Evolutionary conservation across 2,888 invertebrate species (phyloP), one percentile per base, ranked within the genome.

Genomic region (Archips xylosteana): DNA sequence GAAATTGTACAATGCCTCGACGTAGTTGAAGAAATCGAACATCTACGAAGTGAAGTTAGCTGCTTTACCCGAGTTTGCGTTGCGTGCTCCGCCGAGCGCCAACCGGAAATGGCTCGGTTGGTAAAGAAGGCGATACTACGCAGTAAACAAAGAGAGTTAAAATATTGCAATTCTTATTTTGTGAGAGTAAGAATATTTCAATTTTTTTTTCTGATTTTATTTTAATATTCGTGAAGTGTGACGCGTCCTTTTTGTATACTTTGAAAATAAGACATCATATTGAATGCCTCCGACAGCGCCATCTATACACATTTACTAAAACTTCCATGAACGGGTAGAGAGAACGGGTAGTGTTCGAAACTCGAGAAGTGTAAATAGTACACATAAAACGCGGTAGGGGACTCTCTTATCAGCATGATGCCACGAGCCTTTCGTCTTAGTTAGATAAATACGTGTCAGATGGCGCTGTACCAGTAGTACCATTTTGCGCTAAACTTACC

Each of bases 11-110:
- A 92, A 73, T 92, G 91, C 91, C 92, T 92, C 92, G 87, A 91
- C 90, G 92, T 89, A 90, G 89, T 87, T 89, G 84, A 88, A 90
- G 84, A 92, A 90, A 94, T 94, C 94, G 94, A 94, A 92, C 92
- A 92, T 93, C 87, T 91, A 91, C 84, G 79, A 84, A 89, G 87
- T 92, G 94, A 94, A 94, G 94, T 91, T 91, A 81, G 92, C 82
- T 78, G 76, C 86, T 86, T 75, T 80, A 83, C 78, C 79, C 83
- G 84, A 86, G 85, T 88, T 90, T 87, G 90, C 88, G 54, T 23
- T 89, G 90, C 88, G 91, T 91, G 91, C 92, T 89, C 89, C 86
- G 89, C 79, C 83, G 85, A 91, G 92, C 91, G 92, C 88, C 86
- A 92, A 93, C 89, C 93, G 94, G 93, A 94, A 91, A 86, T 83